phyloP scores from a whole-genome alignment of 2,113 vertebrate species.

The Nasalis larvatus region DNA sequence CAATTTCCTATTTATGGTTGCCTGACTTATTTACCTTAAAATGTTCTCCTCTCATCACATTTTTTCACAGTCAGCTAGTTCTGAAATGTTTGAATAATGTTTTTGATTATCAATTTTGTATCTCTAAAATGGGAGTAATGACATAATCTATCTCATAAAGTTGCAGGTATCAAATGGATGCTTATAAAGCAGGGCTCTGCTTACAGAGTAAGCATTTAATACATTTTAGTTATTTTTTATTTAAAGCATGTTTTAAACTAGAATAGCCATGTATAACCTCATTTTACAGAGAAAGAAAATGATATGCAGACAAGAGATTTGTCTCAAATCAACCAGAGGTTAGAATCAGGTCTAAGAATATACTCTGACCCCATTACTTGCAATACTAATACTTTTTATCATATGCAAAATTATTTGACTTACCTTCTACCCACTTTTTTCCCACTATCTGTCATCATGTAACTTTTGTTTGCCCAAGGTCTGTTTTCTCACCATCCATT shows the following conservation, averaged over 20 bases:
- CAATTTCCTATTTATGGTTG: neutral
- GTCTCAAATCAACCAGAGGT: neutral
- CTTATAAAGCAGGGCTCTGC: neutral
- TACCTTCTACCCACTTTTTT: neutral
- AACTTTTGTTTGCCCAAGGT: neutral
- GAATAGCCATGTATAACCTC: neutral
- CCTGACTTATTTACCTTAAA: neutral
- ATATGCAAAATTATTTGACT: neutral
- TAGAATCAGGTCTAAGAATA: neutral
- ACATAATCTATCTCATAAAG: neutral
- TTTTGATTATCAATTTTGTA: neutral
- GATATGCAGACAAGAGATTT: neutral
- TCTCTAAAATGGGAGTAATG: neutral
- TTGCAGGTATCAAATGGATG: neutral
- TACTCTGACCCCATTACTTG: neutral
- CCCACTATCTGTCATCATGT: neutral
- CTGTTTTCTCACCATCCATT: neutral
- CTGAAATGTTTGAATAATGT: constrained; percentile 33
- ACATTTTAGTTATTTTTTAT: neutral
- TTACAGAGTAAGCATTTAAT: neutral
- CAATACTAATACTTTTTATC: neutral
- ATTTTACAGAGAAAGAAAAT: neutral
- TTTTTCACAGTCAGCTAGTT: neutral
- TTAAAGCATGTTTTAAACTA: neutral
- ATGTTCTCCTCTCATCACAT: neutral